phyloP scores from a whole-genome alignment of 2,113 vertebrate genomes.

The Oncorhynchus tshawytscha region DNA sequence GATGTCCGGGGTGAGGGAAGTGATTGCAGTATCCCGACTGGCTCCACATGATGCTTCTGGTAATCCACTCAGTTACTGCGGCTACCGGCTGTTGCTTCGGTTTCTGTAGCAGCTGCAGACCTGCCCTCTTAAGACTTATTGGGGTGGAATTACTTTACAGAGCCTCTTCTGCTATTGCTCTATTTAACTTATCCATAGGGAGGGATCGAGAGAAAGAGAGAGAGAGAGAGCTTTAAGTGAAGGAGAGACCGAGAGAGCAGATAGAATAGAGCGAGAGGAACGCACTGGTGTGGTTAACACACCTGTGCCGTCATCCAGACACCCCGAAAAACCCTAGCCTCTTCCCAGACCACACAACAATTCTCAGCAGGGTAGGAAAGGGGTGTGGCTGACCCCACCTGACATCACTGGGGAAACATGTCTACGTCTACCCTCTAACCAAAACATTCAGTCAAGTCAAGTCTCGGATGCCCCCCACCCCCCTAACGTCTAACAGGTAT shows the following conservation, averaged over 20 bases:
- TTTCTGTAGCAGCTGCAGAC: conserved; percentile 21
- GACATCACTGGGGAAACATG: conserved; percentile 38
- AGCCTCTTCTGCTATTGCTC: conserved; percentile 24
- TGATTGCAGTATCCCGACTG: conserved; percentile 78
- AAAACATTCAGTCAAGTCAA: not conserved
- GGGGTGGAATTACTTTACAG: conserved; percentile 41
- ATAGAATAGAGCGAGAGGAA: conserved; percentile 41
- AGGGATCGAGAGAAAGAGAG: not conserved
- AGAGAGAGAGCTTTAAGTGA: not conserved
- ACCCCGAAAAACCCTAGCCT: not conserved
- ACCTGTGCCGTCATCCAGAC: conserved; percentile 42
- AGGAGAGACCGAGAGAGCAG: not conserved
- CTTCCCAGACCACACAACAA: not conserved
- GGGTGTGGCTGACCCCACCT: conserved; percentile 46
- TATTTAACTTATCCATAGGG: conserved; percentile 42
- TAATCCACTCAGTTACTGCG: conserved; percentile 28
- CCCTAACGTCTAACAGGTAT: not conserved
- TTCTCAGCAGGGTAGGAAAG: conserved; percentile 8
- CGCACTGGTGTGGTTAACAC: conserved; percentile 42
- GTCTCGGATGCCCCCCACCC: too few species aligned
- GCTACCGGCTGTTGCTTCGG: conserved; percentile 4
- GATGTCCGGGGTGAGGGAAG: conserved; percentile 65
- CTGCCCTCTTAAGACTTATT: conserved; percentile 11
- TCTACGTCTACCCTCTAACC: too few species aligned
- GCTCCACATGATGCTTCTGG: conserved; percentile 73